These are phyloP conservation scores for Brevimyrus niger DNA, from an alignment of 2,113 vertebrate genomes.

Conservation along the genomic window DNA sequence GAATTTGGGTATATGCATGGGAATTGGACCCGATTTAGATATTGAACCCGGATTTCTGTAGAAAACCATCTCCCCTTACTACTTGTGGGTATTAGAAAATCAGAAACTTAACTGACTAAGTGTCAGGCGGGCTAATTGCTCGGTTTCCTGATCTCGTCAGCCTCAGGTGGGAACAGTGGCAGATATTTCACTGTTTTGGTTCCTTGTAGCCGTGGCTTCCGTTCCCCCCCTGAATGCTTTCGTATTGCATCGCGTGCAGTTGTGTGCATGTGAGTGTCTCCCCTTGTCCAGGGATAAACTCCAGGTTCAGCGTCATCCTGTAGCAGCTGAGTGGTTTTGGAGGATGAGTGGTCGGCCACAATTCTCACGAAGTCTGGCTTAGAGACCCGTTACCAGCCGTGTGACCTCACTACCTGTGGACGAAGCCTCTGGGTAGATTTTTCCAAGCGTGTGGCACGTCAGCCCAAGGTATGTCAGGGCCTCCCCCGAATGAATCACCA, in stretches of 20 bases:
- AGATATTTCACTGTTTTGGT: neutral
- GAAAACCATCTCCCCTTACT: neutral
- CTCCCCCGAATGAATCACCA: neutral
- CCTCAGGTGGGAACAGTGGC: neutral
- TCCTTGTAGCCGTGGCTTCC: neutral
- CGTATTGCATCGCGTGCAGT: neutral
- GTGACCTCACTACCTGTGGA: neutral
- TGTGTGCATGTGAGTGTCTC: neutral
- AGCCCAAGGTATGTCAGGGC: neutral
- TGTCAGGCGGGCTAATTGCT: neutral
- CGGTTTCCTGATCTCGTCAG: neutral
- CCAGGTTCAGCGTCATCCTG: neutral
- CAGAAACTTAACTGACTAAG: neutral
- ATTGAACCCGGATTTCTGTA: neutral
- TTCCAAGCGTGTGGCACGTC: neutral
- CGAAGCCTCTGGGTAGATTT: neutral
- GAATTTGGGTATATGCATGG: neutral
- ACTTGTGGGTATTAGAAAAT: neutral
- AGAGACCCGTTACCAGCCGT: neutral
- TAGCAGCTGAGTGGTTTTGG: neutral
- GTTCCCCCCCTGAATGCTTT: neutral
- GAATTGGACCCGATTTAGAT: neutral
- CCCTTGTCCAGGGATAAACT: neutral
- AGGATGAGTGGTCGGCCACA: neutral
- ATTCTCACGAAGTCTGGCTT: neutral